phyloP scores from a whole-genome alignment of 2,113 vertebrate genomes.

The Larimichthys polyactis region DNA sequence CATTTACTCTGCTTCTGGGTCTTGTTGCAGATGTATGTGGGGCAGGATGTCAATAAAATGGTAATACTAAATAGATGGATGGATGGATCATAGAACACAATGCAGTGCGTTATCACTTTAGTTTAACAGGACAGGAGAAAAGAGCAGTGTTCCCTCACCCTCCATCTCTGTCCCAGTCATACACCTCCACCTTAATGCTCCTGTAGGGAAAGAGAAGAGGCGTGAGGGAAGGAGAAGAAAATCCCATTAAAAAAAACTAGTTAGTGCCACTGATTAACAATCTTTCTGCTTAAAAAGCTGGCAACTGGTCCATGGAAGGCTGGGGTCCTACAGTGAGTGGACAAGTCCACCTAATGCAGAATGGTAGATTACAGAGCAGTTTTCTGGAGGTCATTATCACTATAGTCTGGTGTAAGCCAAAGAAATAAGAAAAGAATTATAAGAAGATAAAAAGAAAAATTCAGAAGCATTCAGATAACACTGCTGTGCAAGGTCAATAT shows the following conservation, averaged over 20 bases:
- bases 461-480: not conserved
- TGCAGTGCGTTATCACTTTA: not conserved
- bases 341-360: not conserved
- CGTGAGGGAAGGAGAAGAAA: constrained; percentile 15
- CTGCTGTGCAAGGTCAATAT: not conserved
- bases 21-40: not conserved
- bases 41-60: not conserved
- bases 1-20: not conserved
- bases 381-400: not conserved
- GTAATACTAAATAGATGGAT: not conserved
- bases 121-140: not conserved
- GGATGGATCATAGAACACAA: not conserved
- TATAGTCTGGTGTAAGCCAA: not conserved
- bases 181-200: constrained; percentile 95
- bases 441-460: not conserved
- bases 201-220: constrained; percentile 76
- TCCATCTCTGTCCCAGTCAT: constrained; percentile 96
- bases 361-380: not conserved
- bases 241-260: constrained; percentile 56
- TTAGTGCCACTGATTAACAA: constrained; percentile 38
- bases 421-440: not conserved
- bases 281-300: constrained; percentile 10
- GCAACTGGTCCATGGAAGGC: constrained; percentile 19
- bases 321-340: not conserved
- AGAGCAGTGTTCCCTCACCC: constrained; percentile 72